Evolutionary conservation across 2,888 invertebrate genomes (phyloP).

Genomic region (Ecliptopera silaceata): DNA sequence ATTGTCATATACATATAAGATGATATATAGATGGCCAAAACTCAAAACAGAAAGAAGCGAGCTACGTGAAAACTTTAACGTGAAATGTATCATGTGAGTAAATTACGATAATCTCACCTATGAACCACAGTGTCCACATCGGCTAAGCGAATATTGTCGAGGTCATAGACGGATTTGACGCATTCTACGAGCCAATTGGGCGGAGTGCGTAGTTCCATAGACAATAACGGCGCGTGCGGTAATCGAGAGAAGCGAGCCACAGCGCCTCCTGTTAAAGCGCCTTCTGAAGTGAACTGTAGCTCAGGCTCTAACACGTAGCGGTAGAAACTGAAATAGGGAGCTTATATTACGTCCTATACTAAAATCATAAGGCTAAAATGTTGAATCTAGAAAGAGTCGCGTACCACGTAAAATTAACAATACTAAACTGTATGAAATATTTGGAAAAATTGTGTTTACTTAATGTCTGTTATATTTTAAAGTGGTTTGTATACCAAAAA

Average conservation of each 20-base stretch:
- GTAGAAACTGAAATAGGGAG: slow-evolving; percentile 88
- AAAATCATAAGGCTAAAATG: too few species aligned
- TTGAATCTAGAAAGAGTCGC: too few species aligned
- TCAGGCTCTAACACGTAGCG: slow-evolving; percentile 97
- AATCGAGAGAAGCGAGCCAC: slow-evolving; percentile 93
- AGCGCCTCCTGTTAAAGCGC: slow-evolving; percentile 88
- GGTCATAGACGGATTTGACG: slow-evolving; percentile 95
- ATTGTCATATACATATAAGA: too few species aligned
- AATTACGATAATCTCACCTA: slow-evolving; percentile 75
- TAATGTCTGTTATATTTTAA: too few species aligned
- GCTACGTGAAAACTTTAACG: not conserved
- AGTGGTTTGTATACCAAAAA: too few species aligned
- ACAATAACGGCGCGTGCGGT: slow-evolving; percentile 95
- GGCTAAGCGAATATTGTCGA: slow-evolving; percentile 98
- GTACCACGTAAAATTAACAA: too few species aligned
- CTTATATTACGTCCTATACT: too few species aligned
- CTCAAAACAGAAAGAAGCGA: too few species aligned
- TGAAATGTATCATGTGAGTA: not conserved
- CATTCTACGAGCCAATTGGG: slow-evolving; percentile 98
- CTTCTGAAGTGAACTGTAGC: slow-evolving; percentile 89
- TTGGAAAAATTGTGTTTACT: too few species aligned
- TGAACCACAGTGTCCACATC: slow-evolving; percentile 95
- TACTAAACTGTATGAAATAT: too few species aligned
- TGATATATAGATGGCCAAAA: too few species aligned
- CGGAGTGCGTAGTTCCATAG: slow-evolving; percentile 90